Evolutionary conservation across 2,888 invertebrate species (phyloP), one percentile per base, ranked within the genome.

Genomic region (Dolomedes plantarius): DNA sequence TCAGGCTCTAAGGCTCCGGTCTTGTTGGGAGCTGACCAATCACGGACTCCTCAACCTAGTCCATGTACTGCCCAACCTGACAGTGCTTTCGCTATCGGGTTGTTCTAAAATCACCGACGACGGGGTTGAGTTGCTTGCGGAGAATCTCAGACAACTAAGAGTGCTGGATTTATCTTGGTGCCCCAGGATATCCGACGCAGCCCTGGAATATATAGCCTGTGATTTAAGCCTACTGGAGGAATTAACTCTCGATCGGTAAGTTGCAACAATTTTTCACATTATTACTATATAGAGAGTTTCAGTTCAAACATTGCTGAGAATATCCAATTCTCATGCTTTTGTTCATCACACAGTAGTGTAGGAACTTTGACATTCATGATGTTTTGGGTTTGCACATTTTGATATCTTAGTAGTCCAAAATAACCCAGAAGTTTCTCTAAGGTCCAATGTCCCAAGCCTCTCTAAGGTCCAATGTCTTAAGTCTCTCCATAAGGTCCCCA

Each of bases 81-180:
- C 97, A 87, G 95, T 97, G 89, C 93, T 98, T 88, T 97, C 97
- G 90, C 93, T 98, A 90, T 97, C 97, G 87, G 98, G 98, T 62
- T 98, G 98, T 93, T 97, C 97, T 92, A 98, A 98, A 92, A 95
- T 98, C 89, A 98, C 97, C 3, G 98, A 98, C 92, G 98, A 98
- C 91, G 98, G 98, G 7, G 96, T 98, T 86, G 98, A 98, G 92
- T 93, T 98, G 89, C 94, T 98, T 89, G 98, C 98, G 0, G 98
- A 98, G 93, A 98, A 98, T 92, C 93, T 98, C 90, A 95, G 96
- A 91, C 95, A 96, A 89, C 93, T 98, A 91, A 94, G 96, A 90
- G 95, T 95, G 88, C 93, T 98, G 90, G 98, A 98, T 93, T 93
- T 98, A 89, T 97, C 97, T 90, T 98, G 98, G 98, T 98, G 98